Conservation (phyloP, 2,888 invertebrate genomes). For the Stramonita haemastoma region DNA sequence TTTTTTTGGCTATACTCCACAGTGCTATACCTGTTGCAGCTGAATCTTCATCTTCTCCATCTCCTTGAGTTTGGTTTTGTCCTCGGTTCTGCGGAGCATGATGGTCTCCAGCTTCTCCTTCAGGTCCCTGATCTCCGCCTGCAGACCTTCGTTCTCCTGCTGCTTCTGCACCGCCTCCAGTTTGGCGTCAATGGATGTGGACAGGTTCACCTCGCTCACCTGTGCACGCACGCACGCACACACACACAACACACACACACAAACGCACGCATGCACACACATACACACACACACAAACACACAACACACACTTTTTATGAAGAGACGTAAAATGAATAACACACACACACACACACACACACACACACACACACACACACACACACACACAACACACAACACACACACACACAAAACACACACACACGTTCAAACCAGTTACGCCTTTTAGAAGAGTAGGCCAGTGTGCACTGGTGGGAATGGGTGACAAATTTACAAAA, state of each 20-base stretch:
- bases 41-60: constrained; percentile 93
- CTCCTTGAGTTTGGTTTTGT: constrained; percentile 93
- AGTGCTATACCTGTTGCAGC: constrained; percentile 84
- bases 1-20: background rate
- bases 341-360: too few relatives aligned
- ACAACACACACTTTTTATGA: too few relatives aligned
- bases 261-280: too few relatives aligned
- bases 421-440: too few relatives aligned
- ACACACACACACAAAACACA: background rate
- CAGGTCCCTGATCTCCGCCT: constrained; percentile 82
- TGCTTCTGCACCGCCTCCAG: constrained; percentile 83
- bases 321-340: background rate
- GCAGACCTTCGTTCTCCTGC: constrained; percentile 79
- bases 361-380: background rate
- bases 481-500: too few relatives aligned
- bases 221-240: background rate
- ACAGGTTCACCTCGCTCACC: constrained; percentile 44
- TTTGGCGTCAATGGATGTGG: constrained; percentile 74
- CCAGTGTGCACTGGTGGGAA: too few relatives aligned
- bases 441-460: too few relatives aligned
- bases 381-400: background rate
- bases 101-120: constrained; percentile 95
- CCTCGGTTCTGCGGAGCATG: constrained; percentile 88
- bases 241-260: background rate
- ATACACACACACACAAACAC: too few relatives aligned